These are phyloP conservation scores for Dipus sagitta DNA, from an alignment of 2,797 vertebrate genomes.

Conservation along the genomic window DNA sequence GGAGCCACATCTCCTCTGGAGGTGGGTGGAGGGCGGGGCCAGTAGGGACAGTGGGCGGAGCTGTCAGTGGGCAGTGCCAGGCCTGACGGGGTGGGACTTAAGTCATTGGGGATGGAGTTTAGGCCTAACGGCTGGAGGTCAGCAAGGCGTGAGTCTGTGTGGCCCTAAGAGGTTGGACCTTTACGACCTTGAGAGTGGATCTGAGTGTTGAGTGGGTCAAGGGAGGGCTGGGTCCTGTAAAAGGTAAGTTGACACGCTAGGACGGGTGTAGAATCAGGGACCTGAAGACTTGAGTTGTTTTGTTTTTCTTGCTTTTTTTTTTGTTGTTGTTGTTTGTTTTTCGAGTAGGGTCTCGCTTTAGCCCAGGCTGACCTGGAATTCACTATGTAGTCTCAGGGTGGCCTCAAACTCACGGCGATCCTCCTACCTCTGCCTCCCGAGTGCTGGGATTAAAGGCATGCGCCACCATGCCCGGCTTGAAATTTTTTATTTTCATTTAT, in stretches of 20 bases:
- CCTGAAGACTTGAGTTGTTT: background rate
- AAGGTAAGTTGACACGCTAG: too few species aligned
- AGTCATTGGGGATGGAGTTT: too few species aligned
- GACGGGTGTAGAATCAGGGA: background rate
- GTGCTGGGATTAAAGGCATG: too few species aligned
- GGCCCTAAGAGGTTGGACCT: rapidly evolving
- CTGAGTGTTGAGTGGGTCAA: rapidly evolving
- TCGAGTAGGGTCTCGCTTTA: too few species aligned
- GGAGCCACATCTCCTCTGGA: constrained; percentile 94
- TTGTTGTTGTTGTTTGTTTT: too few species aligned
- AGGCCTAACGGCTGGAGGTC: too few species aligned
- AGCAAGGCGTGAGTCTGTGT: background rate
- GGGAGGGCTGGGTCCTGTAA: background rate
- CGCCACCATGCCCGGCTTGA: too few species aligned
- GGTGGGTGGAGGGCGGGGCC: constrained; percentile 84
- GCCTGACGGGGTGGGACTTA: background rate
- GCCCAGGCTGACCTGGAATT: too few species aligned
- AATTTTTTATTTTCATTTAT: too few species aligned
- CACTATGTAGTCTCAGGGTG: too few species aligned
- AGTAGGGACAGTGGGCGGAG: background rate
- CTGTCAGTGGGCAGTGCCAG: background rate
- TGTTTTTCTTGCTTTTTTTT: background rate
- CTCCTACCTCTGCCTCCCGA: too few species aligned
- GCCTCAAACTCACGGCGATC: too few species aligned
- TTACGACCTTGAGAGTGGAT: background rate